These are phyloP conservation scores for Drosophila pseudoobscura DNA, from an alignment of 1,140 invertebrate species.

Conservation along the genomic window DNA sequence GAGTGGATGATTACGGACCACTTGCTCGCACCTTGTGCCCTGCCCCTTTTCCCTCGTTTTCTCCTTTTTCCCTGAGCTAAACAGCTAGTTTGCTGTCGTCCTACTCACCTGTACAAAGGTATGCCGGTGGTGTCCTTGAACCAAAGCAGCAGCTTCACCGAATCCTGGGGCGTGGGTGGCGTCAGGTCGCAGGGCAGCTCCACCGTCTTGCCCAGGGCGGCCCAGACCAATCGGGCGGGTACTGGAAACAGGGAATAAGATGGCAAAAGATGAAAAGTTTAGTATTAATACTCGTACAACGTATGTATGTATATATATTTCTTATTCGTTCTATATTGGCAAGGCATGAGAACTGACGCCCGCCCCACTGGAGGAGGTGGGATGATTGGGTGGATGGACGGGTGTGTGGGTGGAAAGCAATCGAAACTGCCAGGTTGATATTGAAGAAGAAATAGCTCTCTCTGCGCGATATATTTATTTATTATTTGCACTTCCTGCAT, in stretches of 20 bases:
- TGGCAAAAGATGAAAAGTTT: constrained; percentile 17
- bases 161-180: constrained; percentile 88
- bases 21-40: neutral
- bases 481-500: constrained; percentile 81
- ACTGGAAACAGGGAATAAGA: constrained; percentile 83
- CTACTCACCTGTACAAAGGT: constrained; percentile 91
- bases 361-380: neutral
- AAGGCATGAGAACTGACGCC: constrained; percentile 26
- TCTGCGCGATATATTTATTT: constrained; percentile 76
- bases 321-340: constrained; percentile 22
- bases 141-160: constrained; percentile 92
- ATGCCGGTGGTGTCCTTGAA: constrained; percentile 92
- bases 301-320: too few species aligned
- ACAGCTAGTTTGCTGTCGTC: constrained; percentile 15
- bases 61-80: neutral
- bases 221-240: constrained; percentile 88
- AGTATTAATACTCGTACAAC: neutral
- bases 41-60: too few species aligned
- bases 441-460: constrained; percentile 31
- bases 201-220: constrained; percentile 88
- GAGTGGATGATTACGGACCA: constrained; percentile 30
- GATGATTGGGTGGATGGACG: neutral
- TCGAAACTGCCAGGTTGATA: constrained; percentile 39
- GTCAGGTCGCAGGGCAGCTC: constrained; percentile 92
- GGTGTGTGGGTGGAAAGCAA: constrained; percentile 5